phyloP scores from a whole-genome alignment of 1,140 invertebrate genomes.

The Antheraea mylitta region DNA sequence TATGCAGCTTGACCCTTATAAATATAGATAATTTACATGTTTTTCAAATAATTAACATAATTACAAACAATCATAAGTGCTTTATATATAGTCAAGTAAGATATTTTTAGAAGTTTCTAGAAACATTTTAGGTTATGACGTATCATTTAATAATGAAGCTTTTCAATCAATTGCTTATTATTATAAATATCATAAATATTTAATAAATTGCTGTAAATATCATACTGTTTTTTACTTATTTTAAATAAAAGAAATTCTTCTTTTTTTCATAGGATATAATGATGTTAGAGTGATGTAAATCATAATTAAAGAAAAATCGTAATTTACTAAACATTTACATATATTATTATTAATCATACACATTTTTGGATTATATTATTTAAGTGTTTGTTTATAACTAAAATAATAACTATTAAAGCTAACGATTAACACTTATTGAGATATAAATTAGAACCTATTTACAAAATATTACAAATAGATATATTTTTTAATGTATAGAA shows the following conservation, averaged over 20 bases:
- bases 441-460: slow-evolving; percentile 73
- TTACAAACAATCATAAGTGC: not conserved
- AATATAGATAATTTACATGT: slow-evolving; percentile 64
- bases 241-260: too few relatives aligned
- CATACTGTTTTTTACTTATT: too few relatives aligned
- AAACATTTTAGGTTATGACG: too few relatives aligned
- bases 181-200: too few relatives aligned
- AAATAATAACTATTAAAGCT: slow-evolving; percentile 74
- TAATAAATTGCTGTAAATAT: too few relatives aligned
- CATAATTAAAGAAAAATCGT: slow-evolving; percentile 26
- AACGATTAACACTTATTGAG: slow-evolving; percentile 55
- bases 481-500: slow-evolving; percentile 9
- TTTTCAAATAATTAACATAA: slow-evolving; percentile 39
- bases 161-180: too few relatives aligned
- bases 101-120: too few relatives aligned
- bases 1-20: slow-evolving; percentile 55
- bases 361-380: slow-evolving; percentile 69
- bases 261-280: not conserved
- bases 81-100: not conserved
- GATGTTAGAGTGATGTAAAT: not conserved
- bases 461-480: slow-evolving; percentile 70
- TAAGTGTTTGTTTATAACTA: slow-evolving; percentile 31
- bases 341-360: slow-evolving; percentile 35
- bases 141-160: too few relatives aligned
- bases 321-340: slow-evolving; percentile 37